Evolutionary conservation across 2,797 vertebrate genomes (phyloP), one percentile per base, ranked within the genome.

Genomic region (Mycteria americana): DNA sequence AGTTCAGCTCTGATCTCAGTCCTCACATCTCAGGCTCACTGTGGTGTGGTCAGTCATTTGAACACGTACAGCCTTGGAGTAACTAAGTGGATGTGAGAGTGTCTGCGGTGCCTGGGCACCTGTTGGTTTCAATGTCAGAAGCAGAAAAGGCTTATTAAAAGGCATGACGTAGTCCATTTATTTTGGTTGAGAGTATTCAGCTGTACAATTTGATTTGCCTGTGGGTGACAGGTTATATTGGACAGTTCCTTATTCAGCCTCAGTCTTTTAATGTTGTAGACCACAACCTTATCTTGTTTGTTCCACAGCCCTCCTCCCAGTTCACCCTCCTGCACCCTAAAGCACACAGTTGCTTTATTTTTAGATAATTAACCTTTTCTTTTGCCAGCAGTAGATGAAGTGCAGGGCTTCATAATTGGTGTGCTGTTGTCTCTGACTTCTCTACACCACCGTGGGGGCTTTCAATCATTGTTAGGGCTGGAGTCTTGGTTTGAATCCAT

Each of bases 301-400:
- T 57, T 69, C 57, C 86, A 95, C 57, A 92, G 43, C 57, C 5
- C 35, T 89, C 51, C 87, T 91, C 63, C 39, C 51, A 45, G 62
- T 56, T 83, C 60, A 68, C 53, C 50, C 54, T 88, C 62, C 82
- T 81, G 73, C 73, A 76, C 46, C 48, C n/a, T n/a, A n/a, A n/a
- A 79, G 64, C 46, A 65, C 57, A 82, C 9, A 73, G 51, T 89
- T 91, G 79, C 69, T 93, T 90, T 91, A 90, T 93, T 96, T 95
- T 94, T 92, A 85, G 68, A 90, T 89, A 92, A 95, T 93, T 93
- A 96, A 96, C 93, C 92, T 96, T 95, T 85, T 89, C 46, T 92
- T 91, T 90, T 86, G 56, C 88, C 70, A 87, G 57, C 73, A 77
- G 68, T 87, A 82, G 91, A 96, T 86, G 81, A 92, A 94, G 51